Percentiles rank a stretch among this genome's conserved stretches.
These are phyloP conservation scores for Arrhopalites spinosus DNA, from an alignment of 2,888 invertebrate species.

Conservation along the genomic window DNA sequence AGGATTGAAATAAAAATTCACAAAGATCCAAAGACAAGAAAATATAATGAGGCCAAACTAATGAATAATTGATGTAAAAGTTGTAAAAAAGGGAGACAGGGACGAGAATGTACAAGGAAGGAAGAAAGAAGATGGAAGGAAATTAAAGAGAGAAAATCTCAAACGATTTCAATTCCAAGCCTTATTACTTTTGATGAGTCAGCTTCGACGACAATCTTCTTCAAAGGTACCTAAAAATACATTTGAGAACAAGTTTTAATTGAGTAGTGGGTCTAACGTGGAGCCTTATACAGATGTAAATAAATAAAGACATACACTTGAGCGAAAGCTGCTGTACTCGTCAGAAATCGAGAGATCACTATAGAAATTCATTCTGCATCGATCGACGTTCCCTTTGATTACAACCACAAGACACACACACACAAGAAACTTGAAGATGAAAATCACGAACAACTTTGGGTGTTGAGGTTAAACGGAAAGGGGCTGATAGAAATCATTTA, in stretches of 20 bases:
- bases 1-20: too few species aligned
- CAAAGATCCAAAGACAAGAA: too few species aligned
- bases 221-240: slow-evolving; percentile 72
- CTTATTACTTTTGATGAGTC: slow-evolving; percentile 73
- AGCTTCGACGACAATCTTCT: slow-evolving; percentile 78
- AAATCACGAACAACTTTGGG: too few species aligned
- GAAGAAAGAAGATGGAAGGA: not conserved
- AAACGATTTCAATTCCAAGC: not conserved
- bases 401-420: not conserved
- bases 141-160: not conserved
- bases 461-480: too few species aligned
- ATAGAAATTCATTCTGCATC: slow-evolving; percentile 67
- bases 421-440: not conserved
- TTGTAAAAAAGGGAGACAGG: too few species aligned
- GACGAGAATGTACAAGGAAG: not conserved
- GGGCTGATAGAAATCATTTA: too few species aligned
- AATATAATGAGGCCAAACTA: too few species aligned
- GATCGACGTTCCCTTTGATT: not conserved
- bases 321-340: slow-evolving; percentile 77
- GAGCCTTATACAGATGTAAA: too few species aligned
- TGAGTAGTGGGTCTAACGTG: too few species aligned
- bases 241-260: too few species aligned
- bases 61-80: too few species aligned
- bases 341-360: slow-evolving; percentile 75
- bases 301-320: too few species aligned